Base-by-base conservation (phyloP, 2,113 vertebrate genomes). In the Passer domesticus region DNA sequence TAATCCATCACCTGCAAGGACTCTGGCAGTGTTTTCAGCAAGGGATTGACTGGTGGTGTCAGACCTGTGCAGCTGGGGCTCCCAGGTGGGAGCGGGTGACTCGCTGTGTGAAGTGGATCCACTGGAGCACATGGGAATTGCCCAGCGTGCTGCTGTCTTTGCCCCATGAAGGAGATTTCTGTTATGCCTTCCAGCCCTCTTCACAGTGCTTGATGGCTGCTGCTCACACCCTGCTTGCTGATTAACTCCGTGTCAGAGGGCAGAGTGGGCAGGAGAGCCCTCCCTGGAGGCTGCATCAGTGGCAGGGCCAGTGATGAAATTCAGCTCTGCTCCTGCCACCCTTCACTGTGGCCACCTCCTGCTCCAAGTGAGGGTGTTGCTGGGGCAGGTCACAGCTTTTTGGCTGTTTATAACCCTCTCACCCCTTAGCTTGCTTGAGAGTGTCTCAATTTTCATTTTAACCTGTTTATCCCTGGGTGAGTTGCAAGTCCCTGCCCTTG, bases 341-440 rank as follows among this genome's bases (percentile, higher is more conserved):
- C n/a, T 21, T 3, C 0, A 50, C 28, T 77, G 12, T 59, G 49
- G 16, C 19, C 15, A 24, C 20, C 14, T 72, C 53, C 55, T 72
- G 11, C 37, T 55, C 0, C 1, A 6, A 14, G 18, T 3, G 1
- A 58, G 19, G 10, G 15, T 62, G 7, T 11, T 1, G 0, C 25
- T 87, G 52, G 47, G 35, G 30, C 7, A 35, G 39, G 55, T 46
- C 9, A 30, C 2, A 19, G 25, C 9, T 67, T 58, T 72, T 73
- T 79, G 21, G 21, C 30, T 87, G 27, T 55, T 88, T 41, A 7
- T 60, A 50, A 79, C 12, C 43, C 13, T 67, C 47, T 89, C 1
- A 7, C 27, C 47, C n/a, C 18, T 43, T 53, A 84, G 37, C 25
- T 18, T 37, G 19, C 0, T 7, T 63, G 17, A 77, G 27, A 17